Evolutionary conservation across 2,888 invertebrate species (phyloP).

Genomic region (Polyploca ridens): DNA sequence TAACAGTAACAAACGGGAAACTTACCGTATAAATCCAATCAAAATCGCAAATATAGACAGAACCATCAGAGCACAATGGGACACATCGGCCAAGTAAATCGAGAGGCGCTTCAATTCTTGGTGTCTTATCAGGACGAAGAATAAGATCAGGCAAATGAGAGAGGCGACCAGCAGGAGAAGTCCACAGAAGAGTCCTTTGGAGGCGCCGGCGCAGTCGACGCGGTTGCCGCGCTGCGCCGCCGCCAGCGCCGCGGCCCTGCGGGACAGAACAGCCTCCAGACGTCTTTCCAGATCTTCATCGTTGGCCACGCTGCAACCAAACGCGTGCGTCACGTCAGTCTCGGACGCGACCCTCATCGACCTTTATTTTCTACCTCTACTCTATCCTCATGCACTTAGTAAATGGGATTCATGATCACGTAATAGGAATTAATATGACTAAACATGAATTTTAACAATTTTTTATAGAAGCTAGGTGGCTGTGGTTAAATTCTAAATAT

Average conservation of each 20-base stretch:
- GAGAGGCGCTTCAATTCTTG: constrained; percentile 92
- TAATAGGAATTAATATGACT: neutral
- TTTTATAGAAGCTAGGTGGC: neutral
- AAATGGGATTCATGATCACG: neutral
- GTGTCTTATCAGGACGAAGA: constrained; percentile 97
- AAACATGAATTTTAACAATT: neutral
- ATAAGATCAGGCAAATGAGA: constrained; percentile 96
- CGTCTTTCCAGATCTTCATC: constrained; percentile 95
- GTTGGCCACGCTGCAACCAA: constrained; percentile 84
- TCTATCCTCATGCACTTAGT: constrained; percentile 15
- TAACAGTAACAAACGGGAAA: constrained; percentile 20
- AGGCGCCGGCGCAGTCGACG: constrained; percentile 97
- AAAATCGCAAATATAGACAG: constrained; percentile 95
- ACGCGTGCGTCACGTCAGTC: constrained; percentile 68
- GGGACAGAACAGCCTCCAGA: constrained; percentile 93
- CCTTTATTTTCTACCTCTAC: constrained; percentile 15
- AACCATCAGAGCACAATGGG: constrained; percentile 94
- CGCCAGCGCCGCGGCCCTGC: constrained; percentile 93
- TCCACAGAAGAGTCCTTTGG: constrained; percentile 96
- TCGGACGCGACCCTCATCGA: constrained; percentile 29
- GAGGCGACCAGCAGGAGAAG: constrained; percentile 94
- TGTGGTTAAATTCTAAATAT: neutral
- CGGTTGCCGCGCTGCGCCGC: constrained; percentile 92
- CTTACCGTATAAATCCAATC: constrained; percentile 94
- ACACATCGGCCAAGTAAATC: constrained; percentile 95